Conservation (phyloP, 2,113 vertebrate genomes). For the Tupaia tana region DNA sequence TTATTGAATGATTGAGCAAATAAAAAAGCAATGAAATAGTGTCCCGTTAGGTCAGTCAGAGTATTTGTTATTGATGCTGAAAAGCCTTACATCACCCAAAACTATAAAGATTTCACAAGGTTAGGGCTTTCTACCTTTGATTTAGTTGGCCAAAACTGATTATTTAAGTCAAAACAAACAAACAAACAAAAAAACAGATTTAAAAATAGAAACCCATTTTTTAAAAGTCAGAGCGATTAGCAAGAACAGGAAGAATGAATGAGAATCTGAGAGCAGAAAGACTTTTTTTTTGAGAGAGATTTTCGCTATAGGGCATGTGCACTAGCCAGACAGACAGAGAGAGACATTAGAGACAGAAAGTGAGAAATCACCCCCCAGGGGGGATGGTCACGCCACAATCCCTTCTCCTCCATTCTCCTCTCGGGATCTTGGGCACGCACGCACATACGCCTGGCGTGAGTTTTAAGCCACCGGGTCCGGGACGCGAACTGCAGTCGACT, state of each 20-base stretch:
- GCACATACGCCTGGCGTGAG: too few relatives aligned
- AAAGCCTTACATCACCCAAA: not conserved
- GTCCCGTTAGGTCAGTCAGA: not conserved
- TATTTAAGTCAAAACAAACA: not conserved
- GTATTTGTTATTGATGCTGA: not conserved
- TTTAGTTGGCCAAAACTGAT: not conserved
- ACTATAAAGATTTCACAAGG: not conserved
- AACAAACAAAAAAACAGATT: not conserved
- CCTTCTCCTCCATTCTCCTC: too few relatives aligned
- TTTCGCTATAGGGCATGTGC: too few relatives aligned
- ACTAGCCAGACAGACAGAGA: too few relatives aligned
- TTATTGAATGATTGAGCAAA: constrained; percentile 17
- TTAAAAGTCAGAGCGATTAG: not conserved
- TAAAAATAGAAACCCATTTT: not conserved
- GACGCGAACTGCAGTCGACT: too few relatives aligned
- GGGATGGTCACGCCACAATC: too few relatives aligned
- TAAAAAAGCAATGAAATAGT: not conserved
- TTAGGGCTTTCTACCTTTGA: not conserved
- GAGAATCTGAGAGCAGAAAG: not conserved
- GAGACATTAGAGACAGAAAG: too few relatives aligned
- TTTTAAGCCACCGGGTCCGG: too few relatives aligned
- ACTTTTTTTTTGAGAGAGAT: too few relatives aligned
- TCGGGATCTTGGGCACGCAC: too few relatives aligned
- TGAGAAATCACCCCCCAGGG: too few relatives aligned
- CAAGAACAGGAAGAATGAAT: not conserved